phyloP scores from a whole-genome alignment of 1,140 invertebrate species.

The Platorchestia sp. region DNA sequence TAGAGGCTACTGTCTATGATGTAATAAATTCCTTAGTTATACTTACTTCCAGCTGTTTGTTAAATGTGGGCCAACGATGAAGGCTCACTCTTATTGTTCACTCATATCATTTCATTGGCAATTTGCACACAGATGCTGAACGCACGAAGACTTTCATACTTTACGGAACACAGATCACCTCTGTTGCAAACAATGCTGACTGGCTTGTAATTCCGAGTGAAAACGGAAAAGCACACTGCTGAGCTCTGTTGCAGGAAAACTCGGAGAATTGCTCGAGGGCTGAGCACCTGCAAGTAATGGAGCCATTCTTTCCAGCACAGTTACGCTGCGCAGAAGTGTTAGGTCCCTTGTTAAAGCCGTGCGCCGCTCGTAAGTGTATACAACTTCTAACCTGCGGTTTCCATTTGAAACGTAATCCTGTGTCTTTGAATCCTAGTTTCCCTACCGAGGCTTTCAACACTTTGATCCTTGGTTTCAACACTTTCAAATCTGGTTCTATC shows the following conservation, averaged over 20 bases:
- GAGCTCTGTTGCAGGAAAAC: neutral
- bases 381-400: neutral
- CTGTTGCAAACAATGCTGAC: neutral
- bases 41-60: neutral
- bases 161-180: neutral
- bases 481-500: neutral
- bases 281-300: constrained; percentile 9
- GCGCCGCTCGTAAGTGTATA: neutral
- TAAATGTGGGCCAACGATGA: neutral
- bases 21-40: neutral
- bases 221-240: neutral
- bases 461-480: neutral
- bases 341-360: neutral
- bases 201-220: neutral
- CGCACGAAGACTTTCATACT: neutral
- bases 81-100: neutral
- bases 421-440: neutral
- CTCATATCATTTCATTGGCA: neutral
- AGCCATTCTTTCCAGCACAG: constrained; percentile 24
- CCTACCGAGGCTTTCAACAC: neutral
- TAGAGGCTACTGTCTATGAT: neutral
- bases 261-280: neutral
- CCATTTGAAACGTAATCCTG: neutral
- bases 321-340: neutral
- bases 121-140: neutral